These are phyloP conservation scores for Papilio elwesi DNA, from an alignment of 2,888 invertebrate genomes.

Conservation along the genomic window DNA sequence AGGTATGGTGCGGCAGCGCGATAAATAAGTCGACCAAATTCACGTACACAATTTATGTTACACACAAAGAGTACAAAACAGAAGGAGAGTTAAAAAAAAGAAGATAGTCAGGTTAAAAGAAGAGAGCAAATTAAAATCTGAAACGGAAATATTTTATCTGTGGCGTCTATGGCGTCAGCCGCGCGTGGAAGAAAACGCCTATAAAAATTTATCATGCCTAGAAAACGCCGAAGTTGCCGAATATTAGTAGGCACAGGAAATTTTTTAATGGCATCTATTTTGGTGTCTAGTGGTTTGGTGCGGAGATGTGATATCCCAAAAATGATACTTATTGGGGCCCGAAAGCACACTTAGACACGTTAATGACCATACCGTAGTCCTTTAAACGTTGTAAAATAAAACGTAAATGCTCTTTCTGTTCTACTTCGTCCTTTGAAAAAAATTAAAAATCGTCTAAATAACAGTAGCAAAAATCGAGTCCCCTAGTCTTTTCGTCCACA, in stretches of 20 bases:
- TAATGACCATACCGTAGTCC: conserved; percentile 47
- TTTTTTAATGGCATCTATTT: conserved; percentile 49
- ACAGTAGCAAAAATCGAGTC: conserved; percentile 44
- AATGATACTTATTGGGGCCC: conserved; percentile 46
- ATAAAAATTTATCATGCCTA: conserved; percentile 53
- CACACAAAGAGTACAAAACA: too few relatives aligned
- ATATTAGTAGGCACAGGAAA: conserved; percentile 46
- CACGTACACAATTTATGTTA: too few relatives aligned
- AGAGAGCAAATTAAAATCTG: too few relatives aligned
- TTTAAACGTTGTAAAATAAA: conserved; percentile 44
- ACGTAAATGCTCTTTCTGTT: conserved; percentile 45
- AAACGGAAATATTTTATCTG: too few relatives aligned
- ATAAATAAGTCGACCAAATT: too few relatives aligned
- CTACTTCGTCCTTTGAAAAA: conserved; percentile 39
- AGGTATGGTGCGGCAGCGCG: too few relatives aligned
- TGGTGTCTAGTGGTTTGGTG: conserved; percentile 52
- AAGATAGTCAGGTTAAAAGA: too few relatives aligned
- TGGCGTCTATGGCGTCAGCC: too few relatives aligned
- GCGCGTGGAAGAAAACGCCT: conserved; percentile 56
- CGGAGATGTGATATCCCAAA: conserved; percentile 46
- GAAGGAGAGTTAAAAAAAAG: too few relatives aligned
- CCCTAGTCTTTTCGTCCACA: conserved; percentile 49
- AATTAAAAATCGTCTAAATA: conserved; percentile 58
- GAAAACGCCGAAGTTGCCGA: conserved; percentile 45
- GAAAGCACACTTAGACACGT: conserved; percentile 48